These are phyloP conservation scores for Nasonia oneida DNA, from an alignment of 2,888 invertebrate genomes.

Conservation along the genomic window DNA sequence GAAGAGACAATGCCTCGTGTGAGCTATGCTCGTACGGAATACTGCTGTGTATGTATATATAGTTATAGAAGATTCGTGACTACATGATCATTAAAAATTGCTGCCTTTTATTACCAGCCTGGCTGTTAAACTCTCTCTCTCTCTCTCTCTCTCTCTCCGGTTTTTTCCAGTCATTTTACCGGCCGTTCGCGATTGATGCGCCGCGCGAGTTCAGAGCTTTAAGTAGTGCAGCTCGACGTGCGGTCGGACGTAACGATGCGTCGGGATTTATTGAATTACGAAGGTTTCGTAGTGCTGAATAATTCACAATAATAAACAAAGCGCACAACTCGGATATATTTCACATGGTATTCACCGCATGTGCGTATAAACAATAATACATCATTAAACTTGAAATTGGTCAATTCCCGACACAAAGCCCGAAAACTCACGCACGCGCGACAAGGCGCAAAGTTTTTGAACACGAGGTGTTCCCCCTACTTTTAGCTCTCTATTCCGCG, in stretches of 20 bases:
- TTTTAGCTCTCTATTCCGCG: neutral
- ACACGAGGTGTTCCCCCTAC: neutral
- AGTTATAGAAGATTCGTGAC: neutral
- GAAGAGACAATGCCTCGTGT: constrained; percentile 24
- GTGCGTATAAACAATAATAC: neutral
- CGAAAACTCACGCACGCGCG: neutral
- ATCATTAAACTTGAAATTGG: neutral
- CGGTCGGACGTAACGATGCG: neutral
- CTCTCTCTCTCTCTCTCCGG: neutral
- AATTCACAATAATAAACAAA: too few species aligned
- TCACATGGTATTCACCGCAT: too few species aligned
- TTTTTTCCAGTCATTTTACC: neutral
- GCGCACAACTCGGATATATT: too few species aligned
- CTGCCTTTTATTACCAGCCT: neutral
- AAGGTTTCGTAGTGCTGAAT: too few species aligned
- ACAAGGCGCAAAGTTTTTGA: neutral
- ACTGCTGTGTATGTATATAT: neutral
- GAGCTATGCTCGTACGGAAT: neutral
- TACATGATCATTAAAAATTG: constrained; percentile 9
- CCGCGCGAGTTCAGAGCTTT: neutral
- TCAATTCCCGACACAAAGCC: neutral
- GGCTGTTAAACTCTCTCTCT: neutral
- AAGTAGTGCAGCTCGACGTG: neutral
- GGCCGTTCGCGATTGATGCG: neutral
- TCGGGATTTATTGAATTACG: neutral